These are phyloP conservation scores for Laodelphax striatellus DNA, from an alignment of 1,140 invertebrate species.

Conservation along the genomic window DNA sequence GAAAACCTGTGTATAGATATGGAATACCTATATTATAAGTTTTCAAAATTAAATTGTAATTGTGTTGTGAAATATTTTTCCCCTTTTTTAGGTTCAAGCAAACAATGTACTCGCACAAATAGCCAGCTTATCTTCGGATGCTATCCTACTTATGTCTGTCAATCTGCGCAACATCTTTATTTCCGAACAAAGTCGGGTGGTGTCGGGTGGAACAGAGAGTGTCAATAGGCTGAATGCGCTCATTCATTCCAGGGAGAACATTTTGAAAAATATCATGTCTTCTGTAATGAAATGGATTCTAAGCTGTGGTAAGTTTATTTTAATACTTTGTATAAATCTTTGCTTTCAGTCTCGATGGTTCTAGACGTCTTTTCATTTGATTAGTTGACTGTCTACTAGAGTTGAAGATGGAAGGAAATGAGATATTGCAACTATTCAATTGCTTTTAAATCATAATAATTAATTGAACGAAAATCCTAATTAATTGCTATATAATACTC, in stretches of 20 bases:
- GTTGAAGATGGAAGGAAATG: too few species aligned
- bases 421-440: too few species aligned
- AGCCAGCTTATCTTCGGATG: conserved; percentile 53
- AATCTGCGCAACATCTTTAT: conserved; percentile 55
- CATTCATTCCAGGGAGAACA: conserved; percentile 26
- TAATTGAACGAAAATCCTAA: too few species aligned
- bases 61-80: too few species aligned
- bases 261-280: conserved; percentile 37
- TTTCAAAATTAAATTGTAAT: conserved; percentile 4
- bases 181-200: conserved; percentile 30
- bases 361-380: too few species aligned
- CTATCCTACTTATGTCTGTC: conserved; percentile 51
- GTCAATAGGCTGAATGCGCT: conserved; percentile 19
- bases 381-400: too few species aligned
- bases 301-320: conserved; percentile 29
- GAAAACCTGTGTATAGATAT: too few species aligned
- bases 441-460: too few species aligned
- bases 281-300: conserved; percentile 40
- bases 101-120: conserved; percentile 37
- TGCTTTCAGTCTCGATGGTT: too few species aligned
- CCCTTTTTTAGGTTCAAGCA: conserved; percentile 2
- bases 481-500: too few species aligned
- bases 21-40: background rate
- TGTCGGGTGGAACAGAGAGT: conserved; percentile 3
- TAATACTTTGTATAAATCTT: too few species aligned